Conservation (phyloP, 2,113 vertebrate genomes). For the Crocuta crocuta region DNA sequence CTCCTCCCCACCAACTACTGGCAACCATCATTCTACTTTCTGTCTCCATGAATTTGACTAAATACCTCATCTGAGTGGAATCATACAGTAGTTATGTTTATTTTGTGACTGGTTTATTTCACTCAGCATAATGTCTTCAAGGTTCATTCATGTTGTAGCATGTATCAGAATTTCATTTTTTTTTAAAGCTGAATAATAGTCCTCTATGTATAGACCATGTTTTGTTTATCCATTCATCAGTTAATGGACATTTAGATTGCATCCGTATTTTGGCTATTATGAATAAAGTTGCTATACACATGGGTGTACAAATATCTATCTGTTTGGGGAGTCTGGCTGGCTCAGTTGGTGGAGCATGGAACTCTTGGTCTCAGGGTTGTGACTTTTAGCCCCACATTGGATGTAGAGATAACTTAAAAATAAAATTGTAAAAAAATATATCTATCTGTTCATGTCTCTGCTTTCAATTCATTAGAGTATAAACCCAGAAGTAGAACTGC, state of each 20-base stretch:
- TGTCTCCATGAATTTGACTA: conserved; percentile 12
- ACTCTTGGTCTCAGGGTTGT: no score
- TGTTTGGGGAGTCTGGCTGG: neutral
- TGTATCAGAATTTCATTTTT: neutral
- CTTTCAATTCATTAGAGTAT: neutral
- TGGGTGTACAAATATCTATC: neutral
- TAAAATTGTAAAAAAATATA: neutral
- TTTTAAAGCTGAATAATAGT: neutral
- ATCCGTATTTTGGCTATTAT: neutral
- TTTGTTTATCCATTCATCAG: neutral
- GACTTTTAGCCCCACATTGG: no score
- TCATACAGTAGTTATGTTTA: neutral
- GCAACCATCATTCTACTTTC: neutral
- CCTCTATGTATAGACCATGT: neutral
- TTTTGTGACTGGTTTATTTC: neutral
- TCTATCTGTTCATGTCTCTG: neutral
- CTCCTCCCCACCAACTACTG: neutral
- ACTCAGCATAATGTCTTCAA: neutral
- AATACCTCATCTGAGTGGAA: neutral
- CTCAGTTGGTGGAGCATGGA: neutral
- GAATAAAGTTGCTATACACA: neutral
- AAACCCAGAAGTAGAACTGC: neutral
- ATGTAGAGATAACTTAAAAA: neutral
- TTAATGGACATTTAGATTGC: neutral
- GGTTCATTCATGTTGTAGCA: neutral